A percentile compares a stretch with the other conserved stretches of the same genome.
Conservation (phyloP, 2,113 vertebrate genomes). For the Chaetorhynchus papuensis region DNA sequence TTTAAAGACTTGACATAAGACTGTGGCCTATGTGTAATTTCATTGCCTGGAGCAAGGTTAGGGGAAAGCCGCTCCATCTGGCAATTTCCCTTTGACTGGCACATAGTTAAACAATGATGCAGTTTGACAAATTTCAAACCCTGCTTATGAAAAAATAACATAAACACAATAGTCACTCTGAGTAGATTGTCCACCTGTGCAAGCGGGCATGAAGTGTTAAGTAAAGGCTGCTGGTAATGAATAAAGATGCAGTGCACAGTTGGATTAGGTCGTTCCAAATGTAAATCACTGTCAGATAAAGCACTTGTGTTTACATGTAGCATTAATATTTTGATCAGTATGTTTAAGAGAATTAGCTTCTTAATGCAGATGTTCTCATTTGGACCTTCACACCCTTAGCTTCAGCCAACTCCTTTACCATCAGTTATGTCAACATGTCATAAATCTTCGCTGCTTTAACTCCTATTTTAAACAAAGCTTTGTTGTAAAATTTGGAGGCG, state of each 20-base stretch:
- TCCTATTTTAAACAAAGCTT: conserved; percentile 72
- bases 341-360: conserved; percentile 86
- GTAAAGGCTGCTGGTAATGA: conserved; percentile 84
- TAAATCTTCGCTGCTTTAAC: conserved; percentile 72
- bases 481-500: conserved; percentile 65
- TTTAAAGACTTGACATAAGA: conserved; percentile 71
- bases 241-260: conserved; percentile 71
- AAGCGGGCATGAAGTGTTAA: conserved; percentile 81
- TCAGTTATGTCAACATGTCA: conserved; percentile 82
- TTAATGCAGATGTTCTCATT: conserved; percentile 84
- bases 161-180: conserved; percentile 79
- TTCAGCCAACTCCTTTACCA: conserved; percentile 73
- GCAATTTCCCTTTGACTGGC: conserved; percentile 82
- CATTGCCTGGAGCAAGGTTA: conserved; percentile 81
- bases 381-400: conserved; percentile 70
- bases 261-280: conserved; percentile 81
- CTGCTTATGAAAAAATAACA: conserved; percentile 93
- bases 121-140: conserved; percentile 94
- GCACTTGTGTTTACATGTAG: conserved; percentile 78
- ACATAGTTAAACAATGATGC: conserved; percentile 90
- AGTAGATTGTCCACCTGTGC: conserved; percentile 86
- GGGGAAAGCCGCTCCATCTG: conserved; percentile 84
- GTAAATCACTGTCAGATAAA: conserved; percentile 88
- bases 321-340: conserved; percentile 89
- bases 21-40: conserved; percentile 77